Evolutionary conservation across 2,888 invertebrate species (phyloP).

Genomic region (Salticus scenicus): DNA sequence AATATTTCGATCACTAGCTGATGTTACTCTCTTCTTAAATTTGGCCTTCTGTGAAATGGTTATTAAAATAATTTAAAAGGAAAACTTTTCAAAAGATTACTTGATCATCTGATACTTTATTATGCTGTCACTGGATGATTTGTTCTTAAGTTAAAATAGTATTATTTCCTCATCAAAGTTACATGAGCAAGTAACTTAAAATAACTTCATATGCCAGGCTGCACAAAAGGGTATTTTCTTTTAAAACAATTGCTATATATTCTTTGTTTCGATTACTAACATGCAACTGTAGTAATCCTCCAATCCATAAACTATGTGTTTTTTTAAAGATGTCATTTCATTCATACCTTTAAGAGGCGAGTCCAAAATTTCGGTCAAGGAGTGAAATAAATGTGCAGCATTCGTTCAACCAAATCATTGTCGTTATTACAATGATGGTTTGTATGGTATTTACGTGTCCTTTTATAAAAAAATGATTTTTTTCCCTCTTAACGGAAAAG

Average conservation of each 20-base stretch:
- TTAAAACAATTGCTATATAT: neutral
- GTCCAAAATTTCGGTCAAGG: constrained; percentile 4
- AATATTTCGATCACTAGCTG: too few species aligned
- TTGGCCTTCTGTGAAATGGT: too few species aligned
- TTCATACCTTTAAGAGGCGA: neutral
- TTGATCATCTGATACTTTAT: too few species aligned
- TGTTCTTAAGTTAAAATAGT: too few species aligned
- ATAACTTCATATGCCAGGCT: neutral
- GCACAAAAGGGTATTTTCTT: neutral
- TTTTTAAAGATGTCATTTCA: constrained; percentile 10
- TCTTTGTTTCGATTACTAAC: neutral
- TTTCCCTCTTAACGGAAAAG: neutral
- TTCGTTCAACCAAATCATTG: neutral
- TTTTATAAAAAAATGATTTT: neutral
- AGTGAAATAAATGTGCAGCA: neutral
- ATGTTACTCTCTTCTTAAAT: too few species aligned
- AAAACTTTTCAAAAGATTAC: too few species aligned
- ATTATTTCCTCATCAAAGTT: neutral
- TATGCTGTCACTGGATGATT: too few species aligned
- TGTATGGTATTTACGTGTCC: neutral
- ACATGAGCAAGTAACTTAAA: neutral
- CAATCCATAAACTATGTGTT: neutral
- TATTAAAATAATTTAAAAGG: too few species aligned
- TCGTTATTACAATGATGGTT: neutral
- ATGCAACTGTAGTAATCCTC: neutral